Base-by-base conservation (phyloP, 1,140 invertebrate species). In the Triops cancriformis region DNA sequence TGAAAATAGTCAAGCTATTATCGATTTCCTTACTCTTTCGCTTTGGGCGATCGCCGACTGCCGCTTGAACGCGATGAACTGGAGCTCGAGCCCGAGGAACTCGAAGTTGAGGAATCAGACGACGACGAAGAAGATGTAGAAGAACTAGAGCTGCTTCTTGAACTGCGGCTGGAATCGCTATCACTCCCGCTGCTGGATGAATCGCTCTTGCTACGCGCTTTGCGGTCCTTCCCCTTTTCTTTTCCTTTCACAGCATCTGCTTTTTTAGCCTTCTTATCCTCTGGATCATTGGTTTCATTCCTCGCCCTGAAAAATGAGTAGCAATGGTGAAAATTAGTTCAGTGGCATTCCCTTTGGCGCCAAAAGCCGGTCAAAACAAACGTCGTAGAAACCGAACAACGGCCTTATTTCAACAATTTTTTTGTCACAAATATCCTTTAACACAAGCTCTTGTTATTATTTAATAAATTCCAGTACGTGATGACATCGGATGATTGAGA, bases 161-260 rank as follows among this genome's bases (percentile, higher is more conserved):
- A 88, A 91, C 91, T 93, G 9, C 79, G 79, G 83, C 90, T 90
- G 80, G 77, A 78, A 26, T 90, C 91, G 80, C 90, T 92, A 79
- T 89, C 88, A 82, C 91, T 93, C 75, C 90, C 92, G 37, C 90
- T 91, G 4, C 90, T 92, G 43, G 89, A 91, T 12, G 91, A 92
- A 51, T 88, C 86, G 81, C 88, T 88, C 79, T 90, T 89, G 83
- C 89, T 88, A 81, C 90, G 90, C 27, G 85, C 87, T 11, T 90
- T 89, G 80, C 89, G 86, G 26, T 83, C 84, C 81, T 85, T 84
- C 80, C 88, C 87, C 81, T 90, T 90, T 83, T 91, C 91, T 83
- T 89, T 90, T 72, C 91, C 90, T 84, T 91, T 91, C 74, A 90
- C 89, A n/a, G 87, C 86, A 26, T 86, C 83, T 80, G 88, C 74